Evolutionary conservation across 2,113 vertebrate species (phyloP).

Genomic region (Anoura caudifer): DNA sequence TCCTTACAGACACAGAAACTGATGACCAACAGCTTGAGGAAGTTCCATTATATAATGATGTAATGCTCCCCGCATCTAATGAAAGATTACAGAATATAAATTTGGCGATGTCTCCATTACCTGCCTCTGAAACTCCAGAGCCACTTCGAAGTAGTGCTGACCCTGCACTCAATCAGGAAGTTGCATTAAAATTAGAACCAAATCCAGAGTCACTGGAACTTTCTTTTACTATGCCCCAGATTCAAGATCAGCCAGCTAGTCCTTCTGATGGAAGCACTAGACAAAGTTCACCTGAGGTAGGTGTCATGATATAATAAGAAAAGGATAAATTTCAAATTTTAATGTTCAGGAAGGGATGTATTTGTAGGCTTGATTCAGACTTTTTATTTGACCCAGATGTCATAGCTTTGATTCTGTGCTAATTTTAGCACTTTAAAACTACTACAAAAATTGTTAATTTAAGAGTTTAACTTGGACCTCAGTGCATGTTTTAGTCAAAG

Average conservation of each 20-base stretch:
- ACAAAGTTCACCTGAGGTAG: slow-evolving; percentile 88
- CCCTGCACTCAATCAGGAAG: slow-evolving; percentile 84
- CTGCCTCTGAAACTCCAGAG: slow-evolving; percentile 86
- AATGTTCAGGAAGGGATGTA: slow-evolving; percentile 2
- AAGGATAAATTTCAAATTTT: slow-evolving; percentile 1
- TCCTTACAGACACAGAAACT: slow-evolving; percentile 81
- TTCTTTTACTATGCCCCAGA: slow-evolving; percentile 84
- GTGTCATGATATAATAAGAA: slow-evolving; percentile 28
- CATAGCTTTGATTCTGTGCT: not conserved
- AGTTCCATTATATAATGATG: slow-evolving; percentile 94
- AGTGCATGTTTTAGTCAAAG: not conserved
- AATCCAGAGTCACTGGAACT: slow-evolving; percentile 83
- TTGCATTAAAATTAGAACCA: slow-evolving; percentile 86
- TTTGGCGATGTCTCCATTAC: slow-evolving; percentile 90
- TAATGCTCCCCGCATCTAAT: slow-evolving; percentile 93
- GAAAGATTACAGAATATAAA: slow-evolving; percentile 88
- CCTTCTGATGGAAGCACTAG: slow-evolving; percentile 83
- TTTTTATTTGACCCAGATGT: slow-evolving; percentile 20
- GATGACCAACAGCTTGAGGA: slow-evolving; percentile 90
- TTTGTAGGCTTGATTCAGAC: not conserved
- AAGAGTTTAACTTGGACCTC: not conserved
- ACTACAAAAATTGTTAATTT: not conserved
- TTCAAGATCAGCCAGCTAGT: slow-evolving; percentile 81
- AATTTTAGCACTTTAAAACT: slow-evolving; percentile 10
- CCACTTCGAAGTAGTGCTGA: slow-evolving; percentile 86